Evolutionary conservation across 2,797 vertebrate genomes (phyloP), one percentile per base, ranked within the genome.

Genomic region (Hybognathus amarus): DNA sequence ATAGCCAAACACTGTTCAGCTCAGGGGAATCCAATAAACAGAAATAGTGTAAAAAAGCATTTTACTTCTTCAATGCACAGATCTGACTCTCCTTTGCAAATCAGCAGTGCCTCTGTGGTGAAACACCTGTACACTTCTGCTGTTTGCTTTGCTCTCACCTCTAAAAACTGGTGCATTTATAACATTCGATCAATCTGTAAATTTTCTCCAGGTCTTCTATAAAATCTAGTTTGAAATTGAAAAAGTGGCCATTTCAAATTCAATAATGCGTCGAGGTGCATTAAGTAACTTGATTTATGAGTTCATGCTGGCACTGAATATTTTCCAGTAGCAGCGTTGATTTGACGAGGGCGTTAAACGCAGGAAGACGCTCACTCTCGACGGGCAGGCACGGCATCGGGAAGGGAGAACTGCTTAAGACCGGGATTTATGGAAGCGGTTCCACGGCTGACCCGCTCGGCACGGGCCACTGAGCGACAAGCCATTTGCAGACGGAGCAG

Each of bases 371-470:
- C 63, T 33, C 15, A 18, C 36, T 77, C 45, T 52, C 22, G 74
- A 42, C 33, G 77, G 45, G 73, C 59, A 63, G 59, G 27, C 59
- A 5, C 59, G 13, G 13, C 63, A 56, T 36, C 13, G 40, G 79
- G 78, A 38, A 82, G 63, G 63, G 69, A 85, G 76, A 84, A 82
- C 75, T 81, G 82, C 76, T 84, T 82, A 75, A 83, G 54, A 45
- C 54, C 11, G 68, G 77, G 80, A 89, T 87, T 89, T 86, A 87
- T 83, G 79, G 77, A 83, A 87, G 82, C 68, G 70, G 68, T 87
- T 84, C 79, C 69, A 68, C 45, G 82, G 27, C 77, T 52, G 70
- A 81, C 69, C 40, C 70, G 8, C 68, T 83, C 73, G 33, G 69
- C 71, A 82, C 80, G 80, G 80, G 70, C 80, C 80, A 82, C 68